phyloP scores from a whole-genome alignment of 2,797 vertebrate species.

The Urosaurus nigricauda region DNA sequence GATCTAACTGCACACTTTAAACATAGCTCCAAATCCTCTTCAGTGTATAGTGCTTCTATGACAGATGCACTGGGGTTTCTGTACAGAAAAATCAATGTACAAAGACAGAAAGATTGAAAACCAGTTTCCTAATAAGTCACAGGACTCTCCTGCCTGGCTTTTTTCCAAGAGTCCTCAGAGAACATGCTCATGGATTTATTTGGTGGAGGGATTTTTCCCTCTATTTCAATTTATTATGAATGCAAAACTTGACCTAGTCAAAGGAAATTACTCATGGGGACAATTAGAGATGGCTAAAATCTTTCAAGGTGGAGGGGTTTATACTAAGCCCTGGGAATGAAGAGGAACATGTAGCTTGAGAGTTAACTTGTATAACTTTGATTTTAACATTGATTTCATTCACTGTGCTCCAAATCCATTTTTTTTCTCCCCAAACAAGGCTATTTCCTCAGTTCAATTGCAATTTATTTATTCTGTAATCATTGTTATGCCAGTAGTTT shows the following conservation, averaged over 20 bases:
- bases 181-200: background rate
- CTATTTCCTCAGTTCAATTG: conserved; percentile 20
- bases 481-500: conserved; percentile 13
- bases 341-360: background rate
- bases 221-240: conserved; percentile 63
- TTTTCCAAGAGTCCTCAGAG: background rate
- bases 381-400: background rate
- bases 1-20: background rate
- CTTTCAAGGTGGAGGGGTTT: conserved; percentile 36
- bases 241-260: conserved; percentile 58
- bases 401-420: background rate
- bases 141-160: background rate
- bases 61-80: background rate
- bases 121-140: background rate
- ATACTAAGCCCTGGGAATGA: background rate
- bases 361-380: background rate
- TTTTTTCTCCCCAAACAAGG: conserved; percentile 19
- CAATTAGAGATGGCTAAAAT: background rate
- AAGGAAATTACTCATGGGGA: conserved; percentile 46
- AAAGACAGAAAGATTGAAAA: conserved; percentile 1
- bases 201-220: conserved; percentile 30
- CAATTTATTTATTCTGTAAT: conserved; percentile 36
- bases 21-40: background rate
- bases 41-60: background rate
- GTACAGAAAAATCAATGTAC: background rate